These are phyloP conservation scores for Coleophora flavipennella DNA, from an alignment of 2,888 invertebrate genomes.

Conservation along the genomic window DNA sequence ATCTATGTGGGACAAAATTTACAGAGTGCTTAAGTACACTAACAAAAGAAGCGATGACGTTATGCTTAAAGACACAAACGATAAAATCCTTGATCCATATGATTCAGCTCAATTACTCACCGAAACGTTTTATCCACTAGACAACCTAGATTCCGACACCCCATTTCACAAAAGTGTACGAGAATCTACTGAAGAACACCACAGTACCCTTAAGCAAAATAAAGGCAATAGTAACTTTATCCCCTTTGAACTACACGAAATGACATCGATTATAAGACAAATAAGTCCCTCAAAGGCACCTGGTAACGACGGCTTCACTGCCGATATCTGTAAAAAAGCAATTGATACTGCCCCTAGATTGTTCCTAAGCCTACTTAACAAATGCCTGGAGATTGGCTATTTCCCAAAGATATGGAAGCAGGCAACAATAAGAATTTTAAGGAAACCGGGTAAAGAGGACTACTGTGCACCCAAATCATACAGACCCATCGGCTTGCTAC, in stretches of 20 bases:
- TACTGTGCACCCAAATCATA: conserved; percentile 8
- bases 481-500: conserved; percentile 11
- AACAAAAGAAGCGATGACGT: conserved; percentile 3
- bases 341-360: not conserved
- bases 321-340: conserved; percentile 7
- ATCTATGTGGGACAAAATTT: conserved; percentile 10
- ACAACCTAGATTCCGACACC: conserved; percentile 2
- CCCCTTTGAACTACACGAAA: no score
- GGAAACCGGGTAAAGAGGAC: conserved; percentile 6
- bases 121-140: conserved; percentile 9
- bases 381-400: conserved; percentile 5
- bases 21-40: conserved; percentile 5
- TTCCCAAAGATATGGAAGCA: conserved; percentile 12
- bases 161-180: no score
- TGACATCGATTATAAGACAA: not conserved
- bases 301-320: conserved; percentile 8
- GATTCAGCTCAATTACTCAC: conserved; percentile 8
- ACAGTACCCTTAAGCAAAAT: no score
- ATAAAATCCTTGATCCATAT: not conserved
- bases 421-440: conserved; percentile 5
- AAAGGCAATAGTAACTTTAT: no score
- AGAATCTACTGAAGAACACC: no score
- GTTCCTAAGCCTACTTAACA: conserved; percentile 5
- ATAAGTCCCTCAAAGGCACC: conserved; percentile 12
- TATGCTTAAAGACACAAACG: not conserved